phyloP scores from a whole-genome alignment of 2,113 vertebrate species.

The Tapirus terrestris region DNA sequence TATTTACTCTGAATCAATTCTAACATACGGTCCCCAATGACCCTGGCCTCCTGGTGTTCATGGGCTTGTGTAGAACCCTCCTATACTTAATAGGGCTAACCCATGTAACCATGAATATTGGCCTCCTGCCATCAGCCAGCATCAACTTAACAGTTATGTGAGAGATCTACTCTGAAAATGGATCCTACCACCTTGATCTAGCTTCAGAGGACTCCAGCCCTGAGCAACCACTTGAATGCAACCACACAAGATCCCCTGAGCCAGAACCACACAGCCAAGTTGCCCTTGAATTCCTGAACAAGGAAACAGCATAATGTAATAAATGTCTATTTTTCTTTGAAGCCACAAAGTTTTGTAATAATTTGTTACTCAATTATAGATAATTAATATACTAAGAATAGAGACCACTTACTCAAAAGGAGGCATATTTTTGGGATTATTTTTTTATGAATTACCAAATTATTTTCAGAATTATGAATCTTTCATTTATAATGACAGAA shows the following conservation, averaged over 20 bases:
- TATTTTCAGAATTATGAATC: too few relatives aligned
- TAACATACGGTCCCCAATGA: not conserved
- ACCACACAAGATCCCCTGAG: not conserved
- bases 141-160: not conserved
- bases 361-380: not conserved
- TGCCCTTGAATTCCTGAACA: not conserved
- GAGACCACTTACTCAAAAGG: not conserved
- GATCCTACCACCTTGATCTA: not conserved
- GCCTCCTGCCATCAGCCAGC: not conserved
- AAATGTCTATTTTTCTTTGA: not conserved
- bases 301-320: not conserved
- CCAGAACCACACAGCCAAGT: not conserved
- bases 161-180: not conserved
- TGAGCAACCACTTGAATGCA: not conserved
- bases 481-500: too few relatives aligned
- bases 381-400: not conserved
- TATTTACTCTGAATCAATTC: not conserved
- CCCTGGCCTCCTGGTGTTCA: not conserved
- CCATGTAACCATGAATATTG: not conserved
- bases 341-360: not conserved
- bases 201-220: not conserved
- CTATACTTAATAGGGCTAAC: not conserved
- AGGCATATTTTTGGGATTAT: too few relatives aligned
- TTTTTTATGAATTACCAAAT: too few relatives aligned
- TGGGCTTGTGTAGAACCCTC: not conserved